Evolutionary conservation across 2,113 vertebrate genomes (phyloP).

Genomic region (Cyprichromis sp.): DNA sequence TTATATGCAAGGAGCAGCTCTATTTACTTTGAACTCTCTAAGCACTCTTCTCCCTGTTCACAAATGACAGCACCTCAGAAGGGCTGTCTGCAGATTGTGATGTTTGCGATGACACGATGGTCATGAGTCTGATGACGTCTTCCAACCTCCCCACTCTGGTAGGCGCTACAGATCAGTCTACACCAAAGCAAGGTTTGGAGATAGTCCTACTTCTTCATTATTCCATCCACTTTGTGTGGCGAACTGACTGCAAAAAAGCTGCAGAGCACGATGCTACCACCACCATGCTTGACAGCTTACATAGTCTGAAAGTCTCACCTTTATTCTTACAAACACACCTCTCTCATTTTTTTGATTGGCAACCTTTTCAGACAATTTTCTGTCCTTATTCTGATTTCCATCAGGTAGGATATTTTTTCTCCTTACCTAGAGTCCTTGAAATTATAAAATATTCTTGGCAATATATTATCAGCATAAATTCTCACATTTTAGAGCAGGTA

Average conservation of each 20-base stretch:
- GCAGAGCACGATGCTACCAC: not conserved
- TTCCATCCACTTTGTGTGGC: not conserved
- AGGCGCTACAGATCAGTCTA: not conserved
- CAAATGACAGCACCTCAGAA: not conserved
- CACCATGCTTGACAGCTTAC: not conserved
- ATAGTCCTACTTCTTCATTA: not conserved
- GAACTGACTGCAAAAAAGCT: not conserved
- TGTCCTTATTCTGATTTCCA: not conserved
- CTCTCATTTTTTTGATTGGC: not conserved
- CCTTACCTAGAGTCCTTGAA: not conserved
- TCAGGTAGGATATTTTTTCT: not conserved
- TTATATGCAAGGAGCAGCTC: not conserved
- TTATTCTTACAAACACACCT: not conserved
- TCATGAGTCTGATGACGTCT: not conserved
- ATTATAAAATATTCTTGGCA: not conserved
- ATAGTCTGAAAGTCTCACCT: not conserved
- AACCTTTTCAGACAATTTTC: not conserved
- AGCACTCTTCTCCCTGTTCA: not conserved
- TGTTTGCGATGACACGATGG: not conserved
- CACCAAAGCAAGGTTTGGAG: not conserved
- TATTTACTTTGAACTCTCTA: not conserved
- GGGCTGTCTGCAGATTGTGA: not conserved
- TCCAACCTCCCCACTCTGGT: not conserved
- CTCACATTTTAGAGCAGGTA: not conserved
- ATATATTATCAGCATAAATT: not conserved